Conservation (phyloP, 2,888 invertebrate genomes). For the Punctoribates punctum region DNA sequence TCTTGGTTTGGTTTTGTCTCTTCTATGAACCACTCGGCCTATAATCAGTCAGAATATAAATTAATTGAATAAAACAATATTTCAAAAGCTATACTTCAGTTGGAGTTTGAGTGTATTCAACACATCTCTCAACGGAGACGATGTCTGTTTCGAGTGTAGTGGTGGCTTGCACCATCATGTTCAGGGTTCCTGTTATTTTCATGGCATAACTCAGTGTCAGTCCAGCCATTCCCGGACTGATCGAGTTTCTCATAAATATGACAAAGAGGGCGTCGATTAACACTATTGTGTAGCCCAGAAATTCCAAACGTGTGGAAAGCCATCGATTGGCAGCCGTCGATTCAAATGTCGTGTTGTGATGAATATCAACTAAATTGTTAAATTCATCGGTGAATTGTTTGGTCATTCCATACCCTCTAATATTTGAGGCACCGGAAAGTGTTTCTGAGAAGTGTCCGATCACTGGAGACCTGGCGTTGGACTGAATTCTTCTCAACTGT, state of each 20-base stretch:
- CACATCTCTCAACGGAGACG: constrained; percentile 92
- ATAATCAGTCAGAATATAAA: background rate
- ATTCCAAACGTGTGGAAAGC: constrained; percentile 42
- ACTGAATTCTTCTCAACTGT: constrained; percentile 59
- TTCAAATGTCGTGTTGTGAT: constrained; percentile 52
- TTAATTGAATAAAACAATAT: background rate
- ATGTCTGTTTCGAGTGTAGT: constrained; percentile 96
- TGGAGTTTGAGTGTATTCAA: constrained; percentile 67
- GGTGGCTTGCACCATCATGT: constrained; percentile 93
- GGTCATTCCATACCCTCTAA: constrained; percentile 51
- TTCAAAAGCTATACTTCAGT: constrained; percentile 44
- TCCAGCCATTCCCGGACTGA: constrained; percentile 42
- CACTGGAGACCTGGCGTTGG: constrained; percentile 59
- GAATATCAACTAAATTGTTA: constrained; percentile 56
- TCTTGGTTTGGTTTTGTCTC: constrained; percentile 48
- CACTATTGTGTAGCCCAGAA: constrained; percentile 41
- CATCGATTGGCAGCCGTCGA: constrained; percentile 47
- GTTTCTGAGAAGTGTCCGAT: constrained; percentile 61
- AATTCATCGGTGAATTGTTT: constrained; percentile 56
- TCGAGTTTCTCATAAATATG: constrained; percentile 18
- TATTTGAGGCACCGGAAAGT: constrained; percentile 55
- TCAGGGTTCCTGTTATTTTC: constrained; percentile 77
- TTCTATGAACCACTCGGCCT: constrained; percentile 18
- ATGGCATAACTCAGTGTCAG: constrained; percentile 40
- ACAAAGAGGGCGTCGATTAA: constrained; percentile 40